phyloP scores from a whole-genome alignment of 2,113 vertebrate genomes.

The Zosterops hypoxanthus region DNA sequence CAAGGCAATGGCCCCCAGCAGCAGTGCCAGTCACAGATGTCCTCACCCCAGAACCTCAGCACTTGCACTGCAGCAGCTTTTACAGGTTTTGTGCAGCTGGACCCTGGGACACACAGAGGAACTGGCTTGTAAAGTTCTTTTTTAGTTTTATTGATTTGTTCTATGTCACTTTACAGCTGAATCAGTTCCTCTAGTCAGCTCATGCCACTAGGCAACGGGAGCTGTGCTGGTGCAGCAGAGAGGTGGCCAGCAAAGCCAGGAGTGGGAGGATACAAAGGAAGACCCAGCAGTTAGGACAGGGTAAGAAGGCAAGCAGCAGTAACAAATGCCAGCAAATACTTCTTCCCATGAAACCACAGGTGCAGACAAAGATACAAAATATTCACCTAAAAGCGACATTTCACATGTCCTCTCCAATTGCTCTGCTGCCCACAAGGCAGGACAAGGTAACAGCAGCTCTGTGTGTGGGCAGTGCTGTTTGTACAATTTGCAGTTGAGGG shows the following conservation, averaged over 20 bases:
- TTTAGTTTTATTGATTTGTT: not conserved
- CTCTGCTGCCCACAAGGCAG: not conserved
- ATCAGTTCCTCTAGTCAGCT: not conserved
- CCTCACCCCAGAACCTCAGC: not conserved
- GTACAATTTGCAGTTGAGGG: not conserved
- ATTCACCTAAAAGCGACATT: not conserved
- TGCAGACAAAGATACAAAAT: not conserved
- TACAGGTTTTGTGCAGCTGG: fast-evolving
- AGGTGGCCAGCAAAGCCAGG: not conserved
- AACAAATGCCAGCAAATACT: not conserved
- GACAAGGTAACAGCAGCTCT: not conserved
- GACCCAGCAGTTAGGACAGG: not conserved
- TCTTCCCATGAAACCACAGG: not conserved
- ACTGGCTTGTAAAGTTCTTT: not conserved
- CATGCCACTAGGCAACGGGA: not conserved
- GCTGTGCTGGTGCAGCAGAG: not conserved
- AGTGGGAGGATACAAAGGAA: not conserved
- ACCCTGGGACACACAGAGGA: not conserved
- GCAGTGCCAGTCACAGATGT: not conserved
- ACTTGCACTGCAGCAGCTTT: not conserved
- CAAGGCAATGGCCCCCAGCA: not conserved
- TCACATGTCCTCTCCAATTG: not conserved
- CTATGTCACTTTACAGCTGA: not conserved
- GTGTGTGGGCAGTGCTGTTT: not conserved
- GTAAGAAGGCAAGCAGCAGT: not conserved